These are phyloP conservation scores for Petrolisthes manimaculis DNA, from an alignment of 2,888 invertebrate genomes.

Conservation along the genomic window DNA sequence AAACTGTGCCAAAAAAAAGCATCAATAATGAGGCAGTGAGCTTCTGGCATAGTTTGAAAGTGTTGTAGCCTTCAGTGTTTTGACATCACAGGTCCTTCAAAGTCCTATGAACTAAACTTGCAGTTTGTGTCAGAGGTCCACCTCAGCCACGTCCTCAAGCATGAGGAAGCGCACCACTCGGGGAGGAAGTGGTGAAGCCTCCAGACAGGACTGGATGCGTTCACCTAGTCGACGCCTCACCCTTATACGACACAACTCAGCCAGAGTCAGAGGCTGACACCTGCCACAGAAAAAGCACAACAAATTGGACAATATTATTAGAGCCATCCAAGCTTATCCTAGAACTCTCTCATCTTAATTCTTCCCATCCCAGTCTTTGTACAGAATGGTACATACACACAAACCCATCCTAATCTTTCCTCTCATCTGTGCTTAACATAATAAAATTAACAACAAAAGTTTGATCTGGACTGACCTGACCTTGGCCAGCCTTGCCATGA, in stretches of 20 bases:
- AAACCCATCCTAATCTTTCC: background rate
- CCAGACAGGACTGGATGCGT: slow-evolving; percentile 70
- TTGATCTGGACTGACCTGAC: slow-evolving; percentile 36
- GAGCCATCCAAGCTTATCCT: background rate
- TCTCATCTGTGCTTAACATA: background rate
- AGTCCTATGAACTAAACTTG: background rate
- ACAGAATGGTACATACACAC: background rate
- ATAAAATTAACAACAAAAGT: background rate
- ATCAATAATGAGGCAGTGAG: no score
- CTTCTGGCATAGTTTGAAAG: no score
- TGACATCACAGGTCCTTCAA: no score
- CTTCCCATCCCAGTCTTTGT: background rate
- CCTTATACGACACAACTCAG: slow-evolving; percentile 75
- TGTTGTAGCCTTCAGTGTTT: no score
- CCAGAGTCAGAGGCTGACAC: slow-evolving; percentile 72
- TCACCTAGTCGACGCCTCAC: slow-evolving; percentile 72
- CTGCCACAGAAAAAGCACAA: slow-evolving; percentile 19
- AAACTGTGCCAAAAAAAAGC: no score
- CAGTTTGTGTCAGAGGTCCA: slow-evolving; percentile 54
- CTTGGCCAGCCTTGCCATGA: slow-evolving; percentile 42
- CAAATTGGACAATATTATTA: background rate
- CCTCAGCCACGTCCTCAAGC: slow-evolving; percentile 72
- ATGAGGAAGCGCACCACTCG: slow-evolving; percentile 75
- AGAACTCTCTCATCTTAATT: background rate
- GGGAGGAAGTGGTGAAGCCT: slow-evolving; percentile 74